Evolutionary conservation across 2,113 vertebrate genomes (phyloP), one percentile per base, ranked within the genome.

Genomic region (Chunga burmeisteri): DNA sequence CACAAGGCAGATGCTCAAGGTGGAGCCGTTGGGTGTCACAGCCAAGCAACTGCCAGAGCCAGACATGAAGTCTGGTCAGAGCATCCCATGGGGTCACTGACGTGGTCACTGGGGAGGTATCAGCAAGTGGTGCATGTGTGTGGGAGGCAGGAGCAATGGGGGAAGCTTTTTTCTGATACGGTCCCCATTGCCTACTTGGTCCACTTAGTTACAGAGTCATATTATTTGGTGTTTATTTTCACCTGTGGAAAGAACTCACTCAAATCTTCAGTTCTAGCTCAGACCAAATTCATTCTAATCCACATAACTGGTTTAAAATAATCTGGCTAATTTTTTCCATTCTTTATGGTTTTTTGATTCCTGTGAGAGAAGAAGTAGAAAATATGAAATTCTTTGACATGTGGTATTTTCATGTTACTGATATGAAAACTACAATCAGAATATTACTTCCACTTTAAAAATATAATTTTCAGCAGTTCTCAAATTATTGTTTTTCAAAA

Each of bases 1-100:
- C 46, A 29, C 0, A 1, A 50, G 29, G 42, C 13, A n/a, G 15
- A 19, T 34, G 11, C 11, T 56, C 0, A 0, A 50, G n/a, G 25
- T 49, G 21, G 46, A 65, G 9, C 23, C 44, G 9, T 0, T 32
- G n/a, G 16, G 3, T 61, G 27, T 21, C 40, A 32, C 22, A 34
- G 62, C 25, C 47, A 63, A 46, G n/a, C 0, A 0, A n/a, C n/a
- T 1, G 0, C 29, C 46, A 49, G 14, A 50, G 40, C 19, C 70
- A 42, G 23, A 7, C 9, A 5, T 10, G 26, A 26, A 58, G 11
- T 14, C 34, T 44, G 44, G 8, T 29, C 59, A 78, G 53, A 58
- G 13, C 14, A 14, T 22, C 36, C 11, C 29, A 22, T 0, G 0
- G 1, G 1, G 34, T 42, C 42, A 50, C 36, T 62, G 56, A 4